Percentiles rank a stretch among this genome's conserved stretches.
Conservation (phyloP, 2,888 invertebrate genomes). For the Papilio demoleus region DNA sequence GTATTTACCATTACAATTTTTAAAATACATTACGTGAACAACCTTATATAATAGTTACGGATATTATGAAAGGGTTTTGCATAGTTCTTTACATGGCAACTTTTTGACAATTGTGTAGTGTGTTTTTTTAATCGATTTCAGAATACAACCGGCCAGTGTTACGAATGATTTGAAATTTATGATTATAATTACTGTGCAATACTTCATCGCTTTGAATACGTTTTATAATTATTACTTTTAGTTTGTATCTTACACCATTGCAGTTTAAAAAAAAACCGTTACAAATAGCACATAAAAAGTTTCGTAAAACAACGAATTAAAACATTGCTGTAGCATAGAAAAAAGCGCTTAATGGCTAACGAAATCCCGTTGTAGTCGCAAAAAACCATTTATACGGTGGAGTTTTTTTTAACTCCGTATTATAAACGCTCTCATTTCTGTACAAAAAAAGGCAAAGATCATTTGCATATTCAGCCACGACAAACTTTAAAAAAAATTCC, state of each 20-base stretch:
- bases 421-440: constrained; percentile 3
- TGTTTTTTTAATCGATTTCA: background rate
- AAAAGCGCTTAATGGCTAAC: constrained; percentile 31
- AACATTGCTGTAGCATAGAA: constrained; percentile 44
- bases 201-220: background rate
- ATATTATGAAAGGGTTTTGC: constrained; percentile 37
- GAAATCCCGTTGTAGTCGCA: constrained; percentile 37
- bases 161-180: background rate
- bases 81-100: constrained; percentile 7
- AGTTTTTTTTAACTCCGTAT: constrained; percentile 26
- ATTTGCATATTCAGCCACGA: constrained; percentile 6
- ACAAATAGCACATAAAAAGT: constrained; percentile 5
- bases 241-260: background rate
- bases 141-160: constrained; percentile 13
- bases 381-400: constrained; percentile 21
- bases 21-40: constrained; percentile 42
- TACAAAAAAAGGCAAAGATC: constrained; percentile 17
- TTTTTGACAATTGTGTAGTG: background rate
- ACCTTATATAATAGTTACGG: constrained; percentile 35
- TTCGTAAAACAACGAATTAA: constrained; percentile 42
- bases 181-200: background rate
- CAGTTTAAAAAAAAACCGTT: constrained; percentile 8
- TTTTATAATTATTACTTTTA: background rate
- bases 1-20: constrained; percentile 38
- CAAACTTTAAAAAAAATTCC: background rate